A percentile compares a stretch with the other conserved stretches of the same genome.
Conservation (phyloP, 2,888 invertebrate genomes). For the Platycheirus albimanus region DNA sequence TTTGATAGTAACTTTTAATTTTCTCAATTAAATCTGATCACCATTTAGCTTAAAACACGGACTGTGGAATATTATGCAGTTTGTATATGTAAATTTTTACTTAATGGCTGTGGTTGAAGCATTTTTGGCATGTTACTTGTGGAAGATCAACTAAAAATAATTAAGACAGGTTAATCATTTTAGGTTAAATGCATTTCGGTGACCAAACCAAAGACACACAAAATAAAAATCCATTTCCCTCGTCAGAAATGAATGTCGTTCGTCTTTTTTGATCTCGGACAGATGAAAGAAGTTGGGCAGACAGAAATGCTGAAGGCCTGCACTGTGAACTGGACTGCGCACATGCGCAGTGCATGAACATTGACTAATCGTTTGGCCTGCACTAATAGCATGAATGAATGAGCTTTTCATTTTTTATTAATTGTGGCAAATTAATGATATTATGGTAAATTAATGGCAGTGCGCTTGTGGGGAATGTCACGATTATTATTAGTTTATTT, state of each 20-base stretch:
- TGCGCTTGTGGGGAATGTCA: slow-evolving; percentile 38
- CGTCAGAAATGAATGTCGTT: slow-evolving; percentile 52
- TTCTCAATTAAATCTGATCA: slow-evolving; percentile 71
- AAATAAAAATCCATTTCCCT: slow-evolving; percentile 24
- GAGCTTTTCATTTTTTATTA: slow-evolving; percentile 72
- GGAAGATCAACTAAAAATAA: slow-evolving; percentile 34
- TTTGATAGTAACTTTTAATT: slow-evolving; percentile 36
- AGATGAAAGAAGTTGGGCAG: slow-evolving; percentile 59
- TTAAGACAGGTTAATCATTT: slow-evolving; percentile 67
- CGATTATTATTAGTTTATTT: slow-evolving; percentile 29
- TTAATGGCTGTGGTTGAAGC: slow-evolving; percentile 24
- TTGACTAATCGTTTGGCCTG: slow-evolving; percentile 69
- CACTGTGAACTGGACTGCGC: not conserved
- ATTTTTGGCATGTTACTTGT: slow-evolving; percentile 33
- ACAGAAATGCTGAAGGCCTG: slow-evolving; percentile 30
- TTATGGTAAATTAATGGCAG: slow-evolving; percentile 54
- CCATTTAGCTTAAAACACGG: slow-evolving; percentile 51
- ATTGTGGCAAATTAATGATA: slow-evolving; percentile 66
- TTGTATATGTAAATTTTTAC: slow-evolving; percentile 31
- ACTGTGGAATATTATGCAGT: slow-evolving; percentile 10
- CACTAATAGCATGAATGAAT: slow-evolving; percentile 69
- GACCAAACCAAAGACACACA: not conserved
- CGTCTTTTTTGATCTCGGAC: slow-evolving; percentile 55
- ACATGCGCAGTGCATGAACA: slow-evolving; percentile 40
- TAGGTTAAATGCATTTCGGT: slow-evolving; percentile 54